These are phyloP conservation scores for Gallinago solitaria DNA, from an alignment of 2,797 vertebrate genomes.

Conservation along the genomic window DNA sequence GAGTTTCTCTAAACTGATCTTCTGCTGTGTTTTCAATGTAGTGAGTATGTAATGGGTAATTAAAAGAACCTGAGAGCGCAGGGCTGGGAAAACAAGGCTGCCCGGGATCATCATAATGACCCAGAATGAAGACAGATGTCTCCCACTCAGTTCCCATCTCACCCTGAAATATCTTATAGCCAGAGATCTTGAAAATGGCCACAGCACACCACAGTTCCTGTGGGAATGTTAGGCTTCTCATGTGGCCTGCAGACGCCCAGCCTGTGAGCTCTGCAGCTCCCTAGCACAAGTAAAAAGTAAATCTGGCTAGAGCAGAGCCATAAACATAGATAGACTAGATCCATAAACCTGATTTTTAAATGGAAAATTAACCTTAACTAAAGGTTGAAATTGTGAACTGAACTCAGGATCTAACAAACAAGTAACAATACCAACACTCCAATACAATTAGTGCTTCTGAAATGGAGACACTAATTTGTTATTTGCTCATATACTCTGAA, in stretches of 20 bases:
- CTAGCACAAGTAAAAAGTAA: neutral
- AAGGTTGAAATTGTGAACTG: neutral
- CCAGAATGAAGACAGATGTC: neutral
- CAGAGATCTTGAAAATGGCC: neutral
- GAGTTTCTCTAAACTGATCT: neutral
- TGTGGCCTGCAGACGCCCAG: neutral
- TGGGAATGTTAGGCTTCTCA: neutral
- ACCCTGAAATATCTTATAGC: neutral
- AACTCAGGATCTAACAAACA: neutral
- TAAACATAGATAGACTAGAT: neutral
- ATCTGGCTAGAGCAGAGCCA: neutral
- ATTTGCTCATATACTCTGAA: neutral
- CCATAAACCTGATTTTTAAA: neutral
- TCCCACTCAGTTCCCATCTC: neutral
- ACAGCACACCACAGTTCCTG: neutral
- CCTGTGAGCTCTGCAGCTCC: neutral
- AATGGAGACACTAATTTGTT: neutral
- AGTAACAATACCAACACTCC: neutral
- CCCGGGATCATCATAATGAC: neutral
- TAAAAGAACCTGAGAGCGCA: neutral
- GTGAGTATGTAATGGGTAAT: neutral
- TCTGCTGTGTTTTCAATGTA: neutral
- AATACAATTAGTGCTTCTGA: neutral
- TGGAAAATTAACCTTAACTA: neutral
- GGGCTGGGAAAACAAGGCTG: neutral